phyloP scores from a whole-genome alignment of 2,888 invertebrate genomes.

The Tholera decimalis region DNA sequence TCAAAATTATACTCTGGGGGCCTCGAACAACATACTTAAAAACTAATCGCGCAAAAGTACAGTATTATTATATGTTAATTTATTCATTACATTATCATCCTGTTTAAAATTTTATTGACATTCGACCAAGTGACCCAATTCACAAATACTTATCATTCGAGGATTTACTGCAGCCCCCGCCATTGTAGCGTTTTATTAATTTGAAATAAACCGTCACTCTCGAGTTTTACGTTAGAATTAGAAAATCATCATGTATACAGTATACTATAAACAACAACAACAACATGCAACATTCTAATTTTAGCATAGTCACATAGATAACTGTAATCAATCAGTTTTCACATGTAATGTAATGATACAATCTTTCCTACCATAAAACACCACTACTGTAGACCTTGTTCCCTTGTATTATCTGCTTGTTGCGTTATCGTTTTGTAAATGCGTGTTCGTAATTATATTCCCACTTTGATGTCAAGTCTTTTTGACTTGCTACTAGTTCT shows the following conservation, averaged over 20 bases:
- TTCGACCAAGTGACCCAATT: slow-evolving; percentile 34
- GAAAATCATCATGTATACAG: not conserved
- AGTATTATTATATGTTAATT: not conserved
- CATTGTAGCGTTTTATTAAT: not conserved
- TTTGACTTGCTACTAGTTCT: slow-evolving; percentile 13
- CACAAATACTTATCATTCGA: slow-evolving; percentile 33
- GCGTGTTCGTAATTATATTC: slow-evolving; percentile 26
- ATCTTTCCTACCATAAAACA: slow-evolving; percentile 19
- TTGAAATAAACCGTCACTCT: not conserved
- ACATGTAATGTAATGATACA: slow-evolving; percentile 5
- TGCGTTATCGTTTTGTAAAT: slow-evolving; percentile 39
- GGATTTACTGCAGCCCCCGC: slow-evolving; percentile 10
- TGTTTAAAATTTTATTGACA: slow-evolving; percentile 13
- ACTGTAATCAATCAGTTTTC: slow-evolving; percentile 20
- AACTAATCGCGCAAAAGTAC: no score
- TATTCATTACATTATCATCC: slow-evolving; percentile 29
- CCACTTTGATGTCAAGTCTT: slow-evolving; percentile 14
- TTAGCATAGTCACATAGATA: slow-evolving; percentile 8
- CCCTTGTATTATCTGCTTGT: slow-evolving; percentile 24
- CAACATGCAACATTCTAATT: slow-evolving; percentile 7
- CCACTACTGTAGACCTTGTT: slow-evolving; percentile 36
- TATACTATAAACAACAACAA: not conserved
- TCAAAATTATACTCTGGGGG: no score
- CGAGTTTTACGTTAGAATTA: not conserved
- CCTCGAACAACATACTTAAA: no score